Percentiles rank a stretch among this genome's conserved stretches.
Conservation (phyloP, 1,140 invertebrate genomes). For the Drosophila rufa region DNA sequence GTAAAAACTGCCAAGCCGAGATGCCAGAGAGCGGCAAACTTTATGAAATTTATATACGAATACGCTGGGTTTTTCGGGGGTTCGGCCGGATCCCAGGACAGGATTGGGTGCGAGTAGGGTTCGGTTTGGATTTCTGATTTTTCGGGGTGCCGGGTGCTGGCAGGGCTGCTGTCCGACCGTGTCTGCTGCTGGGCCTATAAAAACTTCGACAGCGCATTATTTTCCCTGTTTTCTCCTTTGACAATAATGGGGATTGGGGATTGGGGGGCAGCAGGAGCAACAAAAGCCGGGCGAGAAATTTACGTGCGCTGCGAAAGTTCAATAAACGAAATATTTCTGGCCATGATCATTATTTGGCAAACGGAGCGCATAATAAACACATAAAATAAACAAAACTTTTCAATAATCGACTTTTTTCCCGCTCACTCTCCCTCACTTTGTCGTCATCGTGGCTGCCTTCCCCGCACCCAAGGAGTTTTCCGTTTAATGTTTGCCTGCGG, state of each 20-base stretch:
- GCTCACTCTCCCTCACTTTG: slow-evolving; percentile 9
- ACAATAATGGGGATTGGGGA: slow-evolving; percentile 68
- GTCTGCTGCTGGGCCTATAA: slow-evolving; percentile 77
- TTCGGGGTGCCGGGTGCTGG: not conserved
- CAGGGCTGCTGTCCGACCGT: slow-evolving; percentile 20
- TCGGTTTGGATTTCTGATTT: slow-evolving; percentile 22
- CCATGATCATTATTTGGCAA: slow-evolving; percentile 84
- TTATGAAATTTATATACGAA: slow-evolving; percentile 81
- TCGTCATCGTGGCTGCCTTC: slow-evolving; percentile 15
- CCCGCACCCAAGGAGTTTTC: slow-evolving; percentile 47
- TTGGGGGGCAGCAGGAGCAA: slow-evolving; percentile 14
- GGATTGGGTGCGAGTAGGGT: not conserved
- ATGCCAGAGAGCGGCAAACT: slow-evolving; percentile 72
- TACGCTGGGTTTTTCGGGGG: slow-evolving; percentile 21
- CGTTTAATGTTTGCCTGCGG: slow-evolving; percentile 79
- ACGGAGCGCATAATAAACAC: slow-evolving; percentile 83
- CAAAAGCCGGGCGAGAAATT: slow-evolving; percentile 61
- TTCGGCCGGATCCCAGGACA: not conserved
- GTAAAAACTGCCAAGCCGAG: slow-evolving; percentile 79
- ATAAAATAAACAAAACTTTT: slow-evolving; percentile 84
- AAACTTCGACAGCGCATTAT: slow-evolving; percentile 82
- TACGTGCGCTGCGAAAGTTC: slow-evolving; percentile 82
- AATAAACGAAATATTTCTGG: slow-evolving; percentile 85
- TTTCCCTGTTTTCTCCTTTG: slow-evolving; percentile 80
- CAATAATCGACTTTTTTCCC: slow-evolving; percentile 81